phyloP scores from a whole-genome alignment of 1,140 invertebrate genomes.

The Orussus abietinus region DNA sequence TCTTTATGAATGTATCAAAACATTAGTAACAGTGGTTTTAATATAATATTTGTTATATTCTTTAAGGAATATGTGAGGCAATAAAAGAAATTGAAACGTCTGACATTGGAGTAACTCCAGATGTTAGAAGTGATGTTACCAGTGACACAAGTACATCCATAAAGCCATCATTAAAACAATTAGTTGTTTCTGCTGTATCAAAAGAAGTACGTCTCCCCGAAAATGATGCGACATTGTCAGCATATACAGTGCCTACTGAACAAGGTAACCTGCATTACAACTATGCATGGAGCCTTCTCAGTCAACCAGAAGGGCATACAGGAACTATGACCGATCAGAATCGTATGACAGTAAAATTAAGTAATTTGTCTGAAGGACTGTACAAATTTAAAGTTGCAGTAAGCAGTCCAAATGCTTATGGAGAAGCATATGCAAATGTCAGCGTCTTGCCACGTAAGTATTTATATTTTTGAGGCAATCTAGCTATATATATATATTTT shows the following conservation, averaged over 20 bases:
- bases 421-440: slow-evolving; percentile 84
- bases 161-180: slow-evolving; percentile 57
- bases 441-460: slow-evolving; percentile 79
- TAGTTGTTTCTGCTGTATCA: slow-evolving; percentile 75
- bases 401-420: slow-evolving; percentile 67
- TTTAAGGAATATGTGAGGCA: slow-evolving; percentile 28
- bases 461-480: slow-evolving; percentile 1
- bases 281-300: slow-evolving; percentile 84
- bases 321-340: slow-evolving; percentile 85
- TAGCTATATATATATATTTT: background rate
- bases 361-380: slow-evolving; percentile 75
- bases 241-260: slow-evolving; percentile 75
- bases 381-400: slow-evolving; percentile 87
- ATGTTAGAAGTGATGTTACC: slow-evolving; percentile 27
- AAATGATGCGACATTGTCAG: slow-evolving; percentile 66
- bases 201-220: slow-evolving; percentile 59
- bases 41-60: slow-evolving; percentile 26
- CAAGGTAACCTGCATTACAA: slow-evolving; percentile 72
- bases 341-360: slow-evolving; percentile 70
- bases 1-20: slow-evolving; percentile 1
- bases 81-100: slow-evolving; percentile 24
- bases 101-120: slow-evolving; percentile 36
- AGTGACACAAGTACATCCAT: slow-evolving; percentile 38
- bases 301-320: slow-evolving; percentile 71
- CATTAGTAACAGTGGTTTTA: background rate